phyloP scores from a whole-genome alignment of 1,140 invertebrate species.

The Procambarus clarkii region DNA sequence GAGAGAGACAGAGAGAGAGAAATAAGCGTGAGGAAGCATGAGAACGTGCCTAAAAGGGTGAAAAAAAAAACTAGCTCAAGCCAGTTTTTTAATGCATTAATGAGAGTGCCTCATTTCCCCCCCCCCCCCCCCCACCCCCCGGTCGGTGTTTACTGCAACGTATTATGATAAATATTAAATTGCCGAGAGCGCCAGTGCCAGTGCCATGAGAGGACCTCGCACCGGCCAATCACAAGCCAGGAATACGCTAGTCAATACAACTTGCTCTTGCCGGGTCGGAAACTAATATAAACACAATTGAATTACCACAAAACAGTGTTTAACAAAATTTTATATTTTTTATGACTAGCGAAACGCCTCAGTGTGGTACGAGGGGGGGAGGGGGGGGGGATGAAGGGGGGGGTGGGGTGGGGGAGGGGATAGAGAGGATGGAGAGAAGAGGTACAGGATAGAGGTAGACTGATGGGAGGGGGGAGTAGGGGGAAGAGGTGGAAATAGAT shows the following conservation, averaged over 20 bases:
- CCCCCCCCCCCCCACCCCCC: too few relatives aligned
- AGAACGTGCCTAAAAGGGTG: neutral
- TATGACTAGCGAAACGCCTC: slow-evolving; percentile 15
- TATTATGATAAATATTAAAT: slow-evolving; percentile 53
- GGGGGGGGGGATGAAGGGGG: too few relatives aligned
- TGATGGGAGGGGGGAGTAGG: too few relatives aligned
- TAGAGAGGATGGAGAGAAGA: too few relatives aligned
- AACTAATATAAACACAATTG: slow-evolving; percentile 42
- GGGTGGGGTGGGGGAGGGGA: too few relatives aligned
- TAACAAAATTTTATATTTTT: slow-evolving; percentile 38
- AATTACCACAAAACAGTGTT: slow-evolving; percentile 49
- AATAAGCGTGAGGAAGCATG: slow-evolving; percentile 2
- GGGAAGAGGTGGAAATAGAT: too few relatives aligned
- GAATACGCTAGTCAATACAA: slow-evolving; percentile 29
- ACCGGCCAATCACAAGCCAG: slow-evolving; percentile 22
- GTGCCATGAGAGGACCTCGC: slow-evolving; percentile 22
- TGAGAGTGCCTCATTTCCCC: slow-evolving; percentile 32
- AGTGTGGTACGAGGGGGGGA: neutral
- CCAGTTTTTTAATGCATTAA: slow-evolving; percentile 38
- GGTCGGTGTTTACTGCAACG: slow-evolving; percentile 29
- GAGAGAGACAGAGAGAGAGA: neutral
- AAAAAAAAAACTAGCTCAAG: slow-evolving; percentile 16
- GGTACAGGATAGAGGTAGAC: too few relatives aligned
- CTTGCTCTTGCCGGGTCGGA: slow-evolving; percentile 29
- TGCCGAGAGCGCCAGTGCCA: slow-evolving; percentile 11